Evolutionary conservation across 2,888 invertebrate genomes (phyloP), one percentile per base, ranked within the genome.

Genomic region (Hipparchia sbordonii): DNA sequence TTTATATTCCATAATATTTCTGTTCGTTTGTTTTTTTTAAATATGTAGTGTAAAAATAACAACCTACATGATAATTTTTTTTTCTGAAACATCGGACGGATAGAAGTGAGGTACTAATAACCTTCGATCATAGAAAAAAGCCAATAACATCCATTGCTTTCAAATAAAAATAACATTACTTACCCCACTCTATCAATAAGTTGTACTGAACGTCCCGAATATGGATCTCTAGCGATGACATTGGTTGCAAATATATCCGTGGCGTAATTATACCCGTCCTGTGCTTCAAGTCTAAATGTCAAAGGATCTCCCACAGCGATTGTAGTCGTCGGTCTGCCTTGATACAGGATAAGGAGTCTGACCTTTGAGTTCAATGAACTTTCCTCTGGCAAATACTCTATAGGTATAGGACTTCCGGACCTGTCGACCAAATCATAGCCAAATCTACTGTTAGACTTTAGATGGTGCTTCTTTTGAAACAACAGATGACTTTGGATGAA

Each of bases 161-260:
- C 2, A 60, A 60, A 60, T 39, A 12, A 39, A 39, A 12, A 51
- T 46, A n/a, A 48, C 7, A 48, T 23, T 23, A 85, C 94, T 89
- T 94, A 98, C 98, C 98, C 98, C 81, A 96, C 96, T 90, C 97
- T 94, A 89, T 98, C 98, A 77, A 98, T 98, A 0, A 98, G 94
- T 82, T 98, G 98, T 66, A 98, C 98, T 39, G 97, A 97, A 85
- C 98, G 93, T 73, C 98, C 98, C 0, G 98, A 97, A 85, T 98
- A 98, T 0, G 98, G 98, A 94, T 98, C 98, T 82, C 98, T 95
- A 0, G 98, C 98, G 10, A 98, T 97, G 2, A 98, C 98, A 87
- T 98, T 98, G 0, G 98, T 98, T 0, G 98, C 98, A 84, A 98
- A 98, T 78, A 98, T 98, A 82, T 98, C 98, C 0, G 97, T 97